Base-by-base conservation (phyloP, 2,113 vertebrate genomes). In the Aspiorhynchus laticeps region DNA sequence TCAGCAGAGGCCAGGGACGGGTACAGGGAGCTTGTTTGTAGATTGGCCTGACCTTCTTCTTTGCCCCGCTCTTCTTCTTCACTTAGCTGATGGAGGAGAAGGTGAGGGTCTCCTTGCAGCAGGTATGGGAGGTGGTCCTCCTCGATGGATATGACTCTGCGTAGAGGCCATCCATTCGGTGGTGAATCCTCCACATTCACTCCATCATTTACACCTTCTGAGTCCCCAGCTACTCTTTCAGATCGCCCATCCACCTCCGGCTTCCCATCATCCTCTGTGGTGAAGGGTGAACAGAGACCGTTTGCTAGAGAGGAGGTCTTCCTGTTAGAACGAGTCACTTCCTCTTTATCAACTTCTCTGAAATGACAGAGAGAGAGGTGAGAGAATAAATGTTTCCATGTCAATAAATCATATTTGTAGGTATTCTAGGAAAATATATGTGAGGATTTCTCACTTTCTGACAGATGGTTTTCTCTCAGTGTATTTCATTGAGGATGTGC, bases 71-170 rank as follows among this genome's bases (percentile, higher is more conserved):
- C 88, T 0, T 94, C 93, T 88, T 96, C 95, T 89, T 96, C 95
- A 15, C 90, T 93, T 89, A 96, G 95, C 80, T 92, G 93, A 86
- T 92, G 94, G 80, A 95, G 88, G 0, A 95, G 91, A 11, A 87
- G 93, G 85, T 95, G 94, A 53, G 89, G 83, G 17, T 93, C 87
- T 5, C 87, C 93, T 0, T 95, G 95, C 85, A 97, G 95, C 67
- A 98, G 93, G 63, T 97, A 96, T 9, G 97, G 97, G 11, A 98
- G 91, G 87, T 95, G 97, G 88, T 99, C 98, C 90, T 99, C 97
- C 88, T 99, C 98, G 36, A 98, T 97, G 87, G 97, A 98, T 92
- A 99, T 97, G 91, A 99, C 96, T 77, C 98, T 95, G 48, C 94
- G 95, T n/a, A 98, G 92, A 1, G 85, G 94, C n/a, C 84, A 94